Conservation (phyloP, 1,140 invertebrate species). For the Trichonephila clavata region DNA sequence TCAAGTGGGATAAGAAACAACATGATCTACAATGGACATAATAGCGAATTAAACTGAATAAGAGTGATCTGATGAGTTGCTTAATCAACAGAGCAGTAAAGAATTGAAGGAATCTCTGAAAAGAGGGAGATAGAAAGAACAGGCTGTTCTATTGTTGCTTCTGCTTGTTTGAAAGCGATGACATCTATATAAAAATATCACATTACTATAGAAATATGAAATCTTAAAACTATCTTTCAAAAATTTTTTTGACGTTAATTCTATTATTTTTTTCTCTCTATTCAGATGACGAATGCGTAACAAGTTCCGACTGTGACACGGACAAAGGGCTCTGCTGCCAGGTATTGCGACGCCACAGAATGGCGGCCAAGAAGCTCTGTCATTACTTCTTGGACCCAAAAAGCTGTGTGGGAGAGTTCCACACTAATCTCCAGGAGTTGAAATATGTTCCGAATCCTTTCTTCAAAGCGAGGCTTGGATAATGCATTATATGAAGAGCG, state of each 20-base stretch:
- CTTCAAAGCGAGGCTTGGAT: conserved; percentile 76
- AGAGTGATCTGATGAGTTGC: too few species aligned
- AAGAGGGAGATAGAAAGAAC: too few species aligned
- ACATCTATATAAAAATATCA: too few species aligned
- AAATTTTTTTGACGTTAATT: not conserved
- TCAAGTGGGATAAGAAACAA: too few species aligned
- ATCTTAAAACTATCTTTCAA: too few species aligned
- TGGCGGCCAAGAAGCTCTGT: conserved; percentile 91
- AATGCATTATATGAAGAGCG: not conserved
- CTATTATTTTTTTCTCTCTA: not conserved
- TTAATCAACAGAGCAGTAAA: too few species aligned
- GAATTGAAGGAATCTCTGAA: too few species aligned
- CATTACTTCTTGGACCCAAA: conserved; percentile 94
- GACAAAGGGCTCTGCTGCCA: conserved; percentile 92
- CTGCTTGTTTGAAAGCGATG: too few species aligned
- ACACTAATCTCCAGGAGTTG: conserved; percentile 82
- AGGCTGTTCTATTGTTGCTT: too few species aligned
- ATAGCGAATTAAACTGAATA: too few species aligned
- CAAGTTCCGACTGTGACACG: conserved; percentile 92
- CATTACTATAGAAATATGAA: too few species aligned
- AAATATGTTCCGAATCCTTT: conserved; percentile 50
- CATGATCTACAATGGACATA: too few species aligned
- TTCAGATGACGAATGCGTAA: conserved; percentile 89
- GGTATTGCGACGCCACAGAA: conserved; percentile 90
- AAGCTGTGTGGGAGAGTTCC: conserved; percentile 92